A percentile compares a stretch with the other conserved stretches of the same genome.
Conservation (phyloP, 35 echinoderm and acorn worm species). For the Holothuria glaberrima region DNA sequence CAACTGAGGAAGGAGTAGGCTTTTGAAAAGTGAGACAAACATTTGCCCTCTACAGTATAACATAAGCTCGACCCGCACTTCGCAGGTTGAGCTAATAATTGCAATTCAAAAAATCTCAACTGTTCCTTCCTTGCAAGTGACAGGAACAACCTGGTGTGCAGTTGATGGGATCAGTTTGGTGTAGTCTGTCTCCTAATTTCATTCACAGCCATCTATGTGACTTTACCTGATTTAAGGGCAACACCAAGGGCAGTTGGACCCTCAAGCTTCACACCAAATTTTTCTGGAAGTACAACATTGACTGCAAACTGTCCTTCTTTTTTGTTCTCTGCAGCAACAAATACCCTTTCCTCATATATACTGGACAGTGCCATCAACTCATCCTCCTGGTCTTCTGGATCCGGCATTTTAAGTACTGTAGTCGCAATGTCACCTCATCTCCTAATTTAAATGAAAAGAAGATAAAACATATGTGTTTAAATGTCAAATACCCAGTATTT, state of each 20-base stretch:
- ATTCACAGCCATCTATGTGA: too few relatives aligned
- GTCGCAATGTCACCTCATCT: conserved; percentile 21
- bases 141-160: background rate
- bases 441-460: too few relatives aligned
- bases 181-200: background rate
- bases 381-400: conserved; percentile 61
- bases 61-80: too few relatives aligned
- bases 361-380: conserved; percentile 57
- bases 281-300: conserved; percentile 49
- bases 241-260: background rate
- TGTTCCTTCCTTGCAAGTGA: background rate
- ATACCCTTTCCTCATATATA: conserved; percentile 71
- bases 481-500: too few relatives aligned
- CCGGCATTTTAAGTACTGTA: conserved; percentile 17
- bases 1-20: too few relatives aligned
- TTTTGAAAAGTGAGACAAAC: too few relatives aligned
- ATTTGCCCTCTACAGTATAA: too few relatives aligned
- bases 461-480: too few relatives aligned
- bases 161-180: background rate
- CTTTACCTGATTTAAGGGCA: conserved; percentile 43
- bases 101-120: too few relatives aligned
- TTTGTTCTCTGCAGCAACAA: conserved; percentile 55
- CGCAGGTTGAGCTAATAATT: too few relatives aligned
- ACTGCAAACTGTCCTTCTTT: conserved; percentile 63
- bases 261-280: background rate